Base-by-base conservation (phyloP, 2,113 vertebrate species). In the Istiophorus platypterus region DNA sequence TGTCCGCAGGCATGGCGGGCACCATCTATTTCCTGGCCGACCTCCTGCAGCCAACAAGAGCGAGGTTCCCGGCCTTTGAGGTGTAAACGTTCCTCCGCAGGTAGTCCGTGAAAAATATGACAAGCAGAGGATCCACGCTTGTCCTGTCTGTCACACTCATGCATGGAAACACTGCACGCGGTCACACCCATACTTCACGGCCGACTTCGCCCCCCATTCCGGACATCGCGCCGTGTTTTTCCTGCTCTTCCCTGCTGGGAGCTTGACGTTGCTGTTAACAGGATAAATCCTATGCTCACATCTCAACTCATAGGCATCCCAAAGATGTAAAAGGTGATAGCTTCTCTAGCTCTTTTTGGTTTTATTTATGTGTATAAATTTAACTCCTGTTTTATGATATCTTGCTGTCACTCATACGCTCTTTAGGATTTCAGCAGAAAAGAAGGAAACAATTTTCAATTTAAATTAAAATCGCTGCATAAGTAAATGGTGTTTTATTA, bases 11-110 rank as follows among this genome's bases (percentile, higher is more conserved):
- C 88, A 97, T 99, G 97, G 98, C 98, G 26, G 98, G 98, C 84
- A 99, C 98, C 0, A 97, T 99, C 89, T 99, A 99, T 91, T 99
- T 99, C 90, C 94, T 99, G 89, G 91, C 96, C 24, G 98, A 99
- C 91, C 86, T 99, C 34, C 92, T 98, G 49, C 94, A 99, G 77
- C 98, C 98, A 6, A 82, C 93, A 77, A 97, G 92, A 88, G 95
- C 98, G 7, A 96, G 84, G 85, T 99, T 99, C 85, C 98, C 98
- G 0, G 97, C 96, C 0, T 99, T 99, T 90, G 97, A 99, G 90
- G 91, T 99, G 4, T 99, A 77, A 0, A 14, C 1, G 37, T 42
- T 5, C 22, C 59, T 8, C 66, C 15, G n/a, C 39, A 70, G 57
- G 63, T 84, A 65, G 66, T 27, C 64, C 24, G 34, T 26, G 31